Conservation (phyloP, 2,888 invertebrate species). For the Stratiomys singularior region DNA sequence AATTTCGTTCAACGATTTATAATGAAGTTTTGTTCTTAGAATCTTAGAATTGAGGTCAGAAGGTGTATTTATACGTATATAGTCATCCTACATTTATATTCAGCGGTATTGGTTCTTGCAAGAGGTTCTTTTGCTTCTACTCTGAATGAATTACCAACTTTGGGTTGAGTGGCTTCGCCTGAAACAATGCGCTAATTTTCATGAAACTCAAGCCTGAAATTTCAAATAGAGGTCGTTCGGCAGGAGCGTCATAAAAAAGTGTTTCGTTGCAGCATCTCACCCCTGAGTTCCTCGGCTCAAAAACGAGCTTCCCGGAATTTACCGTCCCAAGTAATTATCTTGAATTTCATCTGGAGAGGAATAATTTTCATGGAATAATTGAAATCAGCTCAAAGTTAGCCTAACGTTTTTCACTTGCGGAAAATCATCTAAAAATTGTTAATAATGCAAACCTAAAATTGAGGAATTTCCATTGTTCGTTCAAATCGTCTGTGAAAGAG, state of each 20-base stretch:
- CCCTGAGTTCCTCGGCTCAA: too few species aligned
- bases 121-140: too few species aligned
- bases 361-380: background rate
- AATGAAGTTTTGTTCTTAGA: constrained; percentile 6
- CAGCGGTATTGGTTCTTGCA: too few species aligned
- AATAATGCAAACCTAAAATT: background rate
- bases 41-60: background rate
- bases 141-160: too few species aligned
- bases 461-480: background rate
- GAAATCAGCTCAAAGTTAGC: background rate
- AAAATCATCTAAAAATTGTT: background rate
- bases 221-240: too few species aligned
- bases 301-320: background rate
- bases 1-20: background rate
- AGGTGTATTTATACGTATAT: too few species aligned
- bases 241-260: too few species aligned
- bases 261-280: background rate
- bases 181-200: too few species aligned
- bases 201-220: too few species aligned
- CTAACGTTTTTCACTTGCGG: background rate
- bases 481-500: background rate
- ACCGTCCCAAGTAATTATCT: background rate
- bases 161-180: too few species aligned
- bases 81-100: too few species aligned
- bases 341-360: background rate